Evolutionary conservation across 2,797 vertebrate genomes (phyloP), one percentile per base, ranked within the genome.

Genomic region (Falco berigora): DNA sequence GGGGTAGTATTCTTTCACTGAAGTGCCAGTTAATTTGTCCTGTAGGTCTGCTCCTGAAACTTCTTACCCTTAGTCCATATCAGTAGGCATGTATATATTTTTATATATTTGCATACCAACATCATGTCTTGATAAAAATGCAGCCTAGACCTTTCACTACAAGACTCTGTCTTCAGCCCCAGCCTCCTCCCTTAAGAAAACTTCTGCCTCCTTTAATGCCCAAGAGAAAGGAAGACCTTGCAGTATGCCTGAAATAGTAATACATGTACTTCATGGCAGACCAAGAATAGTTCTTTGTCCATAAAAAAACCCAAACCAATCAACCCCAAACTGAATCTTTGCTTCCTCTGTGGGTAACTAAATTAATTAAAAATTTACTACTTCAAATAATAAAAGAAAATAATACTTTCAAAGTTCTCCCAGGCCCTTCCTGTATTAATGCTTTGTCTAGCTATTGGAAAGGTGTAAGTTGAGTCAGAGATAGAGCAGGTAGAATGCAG

Each of bases 221-320:
- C 27, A 53, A 18, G 34, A 64, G 59, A 63, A 84, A 85, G 11
- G 8, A 11, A 2, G 1, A 4, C 19, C 28, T 81, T 86, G 17
- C 21, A 83, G n/a, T 47, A 53, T 3, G 8, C 2, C 34, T 58
- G 28, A 52, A 69, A 28, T 5, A 55, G 5, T 47, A 53, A 50
- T 32, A 62, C 15, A 36, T 13, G 4, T 46, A 86, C 6, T 75
- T 86, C 49, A 32, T 47, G 19, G 20, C 18, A 84, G 73, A 86
- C 10, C 10, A 69, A 58, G 34, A 68, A 47, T 64, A 90, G 27
- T 80, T 71, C 20, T 44, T n/a, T 18, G 2, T 4, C 36, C 14
- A 36, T 53, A n/a, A 28, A 68, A 38, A 12, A 3, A 0, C 2
- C 50, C 4, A 5, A 10, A 56, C 28, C 5, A 10, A 56, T 13